Percentiles rank a stretch among this genome's conserved stretches.
Conservation (phyloP, 2,113 vertebrate genomes). For the Pitta sordida region DNA sequence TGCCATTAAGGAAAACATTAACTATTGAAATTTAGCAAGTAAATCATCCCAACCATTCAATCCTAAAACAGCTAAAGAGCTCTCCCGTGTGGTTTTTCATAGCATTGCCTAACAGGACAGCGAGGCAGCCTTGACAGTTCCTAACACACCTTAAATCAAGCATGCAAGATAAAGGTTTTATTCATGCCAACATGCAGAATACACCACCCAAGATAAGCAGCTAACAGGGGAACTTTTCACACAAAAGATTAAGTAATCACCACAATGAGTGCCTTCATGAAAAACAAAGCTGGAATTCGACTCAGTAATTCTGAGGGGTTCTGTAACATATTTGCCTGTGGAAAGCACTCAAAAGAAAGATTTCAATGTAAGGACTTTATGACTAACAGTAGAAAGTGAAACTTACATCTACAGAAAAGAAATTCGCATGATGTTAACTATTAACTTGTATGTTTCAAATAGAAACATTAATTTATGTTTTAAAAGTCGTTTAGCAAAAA, state of each 20-base stretch:
- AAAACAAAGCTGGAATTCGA: neutral
- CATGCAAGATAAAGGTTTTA: slow-evolving; percentile 66
- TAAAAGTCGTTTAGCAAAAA: neutral
- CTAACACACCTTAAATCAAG: slow-evolving; percentile 4
- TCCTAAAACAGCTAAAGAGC: slow-evolving; percentile 2
- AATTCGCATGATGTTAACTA: neutral
- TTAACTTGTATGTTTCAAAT: neutral
- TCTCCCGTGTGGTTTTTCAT: slow-evolving; percentile 52
- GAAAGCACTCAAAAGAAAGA: neutral
- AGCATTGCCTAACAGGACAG: slow-evolving; percentile 28
- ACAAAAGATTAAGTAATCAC: slow-evolving; percentile 75
- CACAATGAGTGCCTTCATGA: slow-evolving; percentile 17
- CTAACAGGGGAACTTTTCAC: slow-evolving; percentile 72
- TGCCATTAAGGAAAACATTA: neutral
- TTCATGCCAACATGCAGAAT: slow-evolving; percentile 75
- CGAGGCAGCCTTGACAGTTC: neutral
- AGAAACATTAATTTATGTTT: neutral
- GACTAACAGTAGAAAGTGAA: neutral
- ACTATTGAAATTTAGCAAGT: neutral
- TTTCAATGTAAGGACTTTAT: neutral
- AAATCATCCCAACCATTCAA: neutral
- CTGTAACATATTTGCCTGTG: neutral
- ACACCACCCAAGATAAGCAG: slow-evolving; percentile 41
- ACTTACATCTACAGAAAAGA: neutral
- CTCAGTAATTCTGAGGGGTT: neutral